Conservation (phyloP, 2,113 vertebrate species). For the Brevimyrus niger region DNA sequence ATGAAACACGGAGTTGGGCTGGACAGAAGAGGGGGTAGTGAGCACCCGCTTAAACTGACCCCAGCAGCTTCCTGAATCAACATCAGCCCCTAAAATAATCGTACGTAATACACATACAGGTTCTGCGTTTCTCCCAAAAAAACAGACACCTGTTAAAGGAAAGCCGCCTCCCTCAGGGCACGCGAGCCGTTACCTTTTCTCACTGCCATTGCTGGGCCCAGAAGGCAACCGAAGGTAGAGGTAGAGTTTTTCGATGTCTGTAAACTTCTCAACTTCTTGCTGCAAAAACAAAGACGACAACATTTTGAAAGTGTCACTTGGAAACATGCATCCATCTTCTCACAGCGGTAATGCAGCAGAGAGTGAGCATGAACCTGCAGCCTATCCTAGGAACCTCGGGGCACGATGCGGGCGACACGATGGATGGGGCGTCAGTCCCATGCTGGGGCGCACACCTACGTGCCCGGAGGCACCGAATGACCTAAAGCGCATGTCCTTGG, state of each 20-base stretch:
- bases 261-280: slow-evolving; percentile 99
- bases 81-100: background rate
- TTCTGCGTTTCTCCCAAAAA: background rate
- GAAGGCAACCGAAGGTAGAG: slow-evolving; percentile 99
- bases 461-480: background rate
- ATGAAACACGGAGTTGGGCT: background rate
- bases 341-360: background rate
- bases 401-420: background rate
- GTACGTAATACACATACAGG: background rate
- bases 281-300: slow-evolving; percentile 48
- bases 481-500: background rate
- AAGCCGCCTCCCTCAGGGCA: background rate
- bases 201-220: slow-evolving; percentile 77
- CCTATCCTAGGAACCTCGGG: background rate
- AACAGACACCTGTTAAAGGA: background rate
- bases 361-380: background rate
- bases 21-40: background rate
- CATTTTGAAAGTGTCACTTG: background rate
- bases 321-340: background rate
- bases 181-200: slow-evolving; percentile 75
- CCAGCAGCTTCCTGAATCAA: background rate
- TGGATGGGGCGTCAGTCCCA: background rate
- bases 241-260: slow-evolving; percentile 99
- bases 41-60: background rate
- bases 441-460: background rate